Evolutionary conservation across 2,113 vertebrate genomes (phyloP), one percentile per base, ranked within the genome.

Genomic region (Pluvianellus socialis): DNA sequence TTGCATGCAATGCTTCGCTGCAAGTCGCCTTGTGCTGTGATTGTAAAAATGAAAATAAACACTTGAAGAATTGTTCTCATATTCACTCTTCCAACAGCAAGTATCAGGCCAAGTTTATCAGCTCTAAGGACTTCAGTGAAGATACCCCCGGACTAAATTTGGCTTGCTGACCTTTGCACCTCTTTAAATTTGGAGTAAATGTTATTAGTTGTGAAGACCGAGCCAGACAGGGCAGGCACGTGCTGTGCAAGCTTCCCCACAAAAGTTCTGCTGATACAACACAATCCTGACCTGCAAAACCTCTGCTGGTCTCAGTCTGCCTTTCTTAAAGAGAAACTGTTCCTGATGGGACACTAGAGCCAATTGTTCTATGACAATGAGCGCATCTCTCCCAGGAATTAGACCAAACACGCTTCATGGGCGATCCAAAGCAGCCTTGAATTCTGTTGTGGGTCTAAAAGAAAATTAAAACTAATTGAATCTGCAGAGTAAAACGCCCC

Each of bases 181-280:
- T 95, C 74, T 91, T 95, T 67, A 79, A 52, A 93, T 96, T 90
- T 86, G 94, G 95, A 97, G 87, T 93, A 97, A 96, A 94, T 91
- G 93, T 94, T 94, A 86, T 56, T 88, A 81, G 88, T 84, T 50
- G 87, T 80, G 89, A 96, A 94, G 94, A 67, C 71, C 44, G 90
- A 85, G 91, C 87, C 97, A 97, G 95, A 96, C 94, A 76, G 83
- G 42, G 80, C 77, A 97, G 92, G 89, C 97, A 97, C 94, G 91
- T 97, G 97, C 96, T 94, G 47, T 63, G 66, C 85, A 88, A 96
- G 88, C 94, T 94, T 97, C 94, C 92, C 93, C 93, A 80, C 96
- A 94, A 70, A 87, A 86, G 66, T 95, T 97, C 81, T 97, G 97
- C 97, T 96, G 95, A 97, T 95, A 90, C 95, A 94, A 83, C 97